Evolutionary conservation across 2,888 invertebrate genomes (phyloP), one percentile per base, ranked within the genome.

Genomic region (Steromphala cineraria): DNA sequence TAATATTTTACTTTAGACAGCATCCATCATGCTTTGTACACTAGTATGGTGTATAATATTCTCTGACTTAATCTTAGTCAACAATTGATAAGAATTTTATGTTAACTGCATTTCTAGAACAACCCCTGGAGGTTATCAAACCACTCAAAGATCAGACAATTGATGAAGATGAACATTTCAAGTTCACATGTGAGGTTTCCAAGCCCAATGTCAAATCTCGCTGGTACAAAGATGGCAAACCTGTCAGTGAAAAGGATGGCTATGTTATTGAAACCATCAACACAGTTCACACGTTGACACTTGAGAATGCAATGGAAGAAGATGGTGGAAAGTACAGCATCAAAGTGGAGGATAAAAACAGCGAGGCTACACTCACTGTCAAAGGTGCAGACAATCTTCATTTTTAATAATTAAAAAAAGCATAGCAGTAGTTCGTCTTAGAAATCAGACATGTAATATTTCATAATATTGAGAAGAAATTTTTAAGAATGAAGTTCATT

Each of bases 141-240:
- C 82, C 83, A 21, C 79, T 87, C 7, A 79, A 82, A 40, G 84
- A 87, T 62, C 78, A 78, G 36, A 82, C 62, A 19, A 81, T 86
- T 15, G 84, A 83, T 67, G 87, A 85, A 74, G 86, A 87, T 52
- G 84, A 84, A 21, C 79, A 79, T 88, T 97, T 97, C 0, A 96
- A 95, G 36, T 97, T 98, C 92, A 97, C 97, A 90, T 96, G 98
- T 88, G 98, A 98, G 93, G 94, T 98, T 17, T 97, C 97, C 24
- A 98, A 98, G 94, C 98, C 98, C 53, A 98, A 98, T 93, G 98
- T 98, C 19, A 94, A 97, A 1, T 98, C 98, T 0, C 96, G 96
- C 92, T 98, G 98, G 98, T 96, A 95, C 94, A 96, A 97, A 83
- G 85, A 91, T 79, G 90, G 89, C 96, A 96, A 96, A 89, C 97